phyloP scores from a whole-genome alignment of 2,797 vertebrate species.

The Diceros bicornis region DNA sequence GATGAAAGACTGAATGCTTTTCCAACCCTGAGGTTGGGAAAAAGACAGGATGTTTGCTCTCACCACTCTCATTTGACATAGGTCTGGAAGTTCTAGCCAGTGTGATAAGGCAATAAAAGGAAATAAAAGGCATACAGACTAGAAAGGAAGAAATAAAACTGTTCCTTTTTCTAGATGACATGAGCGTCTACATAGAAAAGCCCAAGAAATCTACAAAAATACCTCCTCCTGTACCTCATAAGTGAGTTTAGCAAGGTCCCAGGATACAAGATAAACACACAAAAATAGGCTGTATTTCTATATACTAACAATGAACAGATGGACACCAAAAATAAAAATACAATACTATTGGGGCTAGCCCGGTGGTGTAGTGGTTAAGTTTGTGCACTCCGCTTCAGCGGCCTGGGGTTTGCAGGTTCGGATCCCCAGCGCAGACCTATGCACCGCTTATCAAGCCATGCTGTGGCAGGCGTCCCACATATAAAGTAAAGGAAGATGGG shows the following conservation, averaged over 20 bases:
- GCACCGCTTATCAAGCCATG: no score
- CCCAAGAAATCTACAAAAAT: background rate
- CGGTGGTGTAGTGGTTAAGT: no score
- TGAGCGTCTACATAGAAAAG: background rate
- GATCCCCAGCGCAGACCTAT: no score
- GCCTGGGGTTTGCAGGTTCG: no score
- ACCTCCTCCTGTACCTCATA: background rate
- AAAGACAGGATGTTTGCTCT: constrained; percentile 19
- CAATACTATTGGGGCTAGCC: background rate
- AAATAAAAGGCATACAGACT: background rate
- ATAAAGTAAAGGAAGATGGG: no score
- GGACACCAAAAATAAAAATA: constrained; percentile 10
- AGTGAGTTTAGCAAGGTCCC: background rate
- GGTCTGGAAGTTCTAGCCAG: background rate
- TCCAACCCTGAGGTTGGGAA: background rate
- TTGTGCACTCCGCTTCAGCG: no score
- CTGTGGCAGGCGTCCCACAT: no score
- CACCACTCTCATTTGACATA: background rate
- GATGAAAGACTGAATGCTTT: background rate
- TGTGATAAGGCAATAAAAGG: background rate
- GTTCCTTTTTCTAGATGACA: background rate
- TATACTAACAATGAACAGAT: background rate
- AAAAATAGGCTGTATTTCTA: constrained; percentile 34
- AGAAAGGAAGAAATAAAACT: constrained; percentile 44
- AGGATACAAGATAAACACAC: background rate